phyloP scores from a whole-genome alignment of 2,888 invertebrate genomes.

The Cetonia aurata region DNA sequence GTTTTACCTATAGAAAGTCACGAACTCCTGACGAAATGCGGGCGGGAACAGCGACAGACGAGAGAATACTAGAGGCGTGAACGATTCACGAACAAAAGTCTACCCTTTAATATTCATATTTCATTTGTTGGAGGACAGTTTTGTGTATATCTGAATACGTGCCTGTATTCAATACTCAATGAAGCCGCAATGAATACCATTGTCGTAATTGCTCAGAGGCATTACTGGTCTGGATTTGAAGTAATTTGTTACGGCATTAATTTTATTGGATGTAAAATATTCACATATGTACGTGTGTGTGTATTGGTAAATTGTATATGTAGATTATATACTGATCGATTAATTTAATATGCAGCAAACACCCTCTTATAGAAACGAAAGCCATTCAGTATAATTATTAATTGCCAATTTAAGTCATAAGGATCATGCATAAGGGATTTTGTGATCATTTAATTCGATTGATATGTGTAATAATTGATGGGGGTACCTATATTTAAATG shows the following conservation, averaged over 20 bases:
- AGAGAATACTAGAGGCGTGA: conserved; percentile 35
- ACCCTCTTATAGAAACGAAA: too few relatives aligned
- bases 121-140: conserved; percentile 53
- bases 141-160: conserved; percentile 34
- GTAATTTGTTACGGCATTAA: conserved; percentile 4
- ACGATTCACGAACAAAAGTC: conserved; percentile 52
- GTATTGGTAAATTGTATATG: too few relatives aligned
- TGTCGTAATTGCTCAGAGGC: conserved; percentile 27
- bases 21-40: conserved; percentile 41
- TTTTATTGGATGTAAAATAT: conserved; percentile 1
- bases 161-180: conserved; percentile 33
- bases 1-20: conserved; percentile 43
- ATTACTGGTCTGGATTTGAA: conserved; percentile 31
- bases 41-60: conserved; percentile 5
- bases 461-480: too few relatives aligned
- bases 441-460: too few relatives aligned
- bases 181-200: conserved; percentile 18
- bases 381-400: too few relatives aligned
- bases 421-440: too few relatives aligned
- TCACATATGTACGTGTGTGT: too few relatives aligned
- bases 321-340: too few relatives aligned
- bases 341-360: too few relatives aligned
- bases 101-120: conserved; percentile 56
- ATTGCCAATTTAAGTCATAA: too few relatives aligned
- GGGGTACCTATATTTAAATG: too few relatives aligned